phyloP scores from a whole-genome alignment of 1,140 invertebrate species.

The Mya arenaria region DNA sequence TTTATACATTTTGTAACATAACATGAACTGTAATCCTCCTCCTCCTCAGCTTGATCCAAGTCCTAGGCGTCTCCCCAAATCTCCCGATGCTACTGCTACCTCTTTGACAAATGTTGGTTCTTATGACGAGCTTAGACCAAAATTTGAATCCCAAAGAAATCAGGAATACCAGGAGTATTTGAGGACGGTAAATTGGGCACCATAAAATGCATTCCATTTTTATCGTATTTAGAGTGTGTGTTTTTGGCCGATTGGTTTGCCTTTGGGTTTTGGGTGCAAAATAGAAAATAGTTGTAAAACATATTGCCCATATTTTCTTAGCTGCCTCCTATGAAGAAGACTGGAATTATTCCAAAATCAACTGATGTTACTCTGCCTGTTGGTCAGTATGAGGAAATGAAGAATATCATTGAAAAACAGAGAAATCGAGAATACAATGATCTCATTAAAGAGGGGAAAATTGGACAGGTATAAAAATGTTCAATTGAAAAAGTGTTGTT shows the following conservation, averaged over 20 bases:
- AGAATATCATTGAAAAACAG: slow-evolving; percentile 45
- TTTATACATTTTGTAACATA: too few relatives aligned
- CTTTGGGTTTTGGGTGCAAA: too few relatives aligned
- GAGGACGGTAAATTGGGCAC: slow-evolving; percentile 1
- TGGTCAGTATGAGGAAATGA: slow-evolving; percentile 47
- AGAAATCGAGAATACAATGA: slow-evolving; percentile 52
- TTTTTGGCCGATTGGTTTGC: not conserved
- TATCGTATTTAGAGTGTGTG: not conserved
- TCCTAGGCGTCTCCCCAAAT: not conserved
- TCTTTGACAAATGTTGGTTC: slow-evolving; percentile 32
- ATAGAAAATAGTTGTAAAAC: too few relatives aligned
- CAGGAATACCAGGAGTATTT: slow-evolving; percentile 32
- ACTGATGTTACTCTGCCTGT: slow-evolving; percentile 31
- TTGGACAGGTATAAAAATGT: slow-evolving; percentile 25
- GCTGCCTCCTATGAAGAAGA: slow-evolving; percentile 18
- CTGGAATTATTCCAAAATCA: slow-evolving; percentile 8
- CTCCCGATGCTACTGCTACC: not conserved
- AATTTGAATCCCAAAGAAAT: slow-evolving; percentile 26
- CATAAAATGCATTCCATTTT: not conserved
- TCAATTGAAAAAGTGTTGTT: not conserved
- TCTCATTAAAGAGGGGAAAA: slow-evolving; percentile 14
- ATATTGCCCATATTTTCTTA: slow-evolving; percentile 11
- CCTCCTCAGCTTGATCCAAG: not conserved
- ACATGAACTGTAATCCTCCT: not conserved
- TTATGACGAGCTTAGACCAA: slow-evolving; percentile 28